Conservation (phyloP, 2,113 vertebrate species). For the Vulpes vulpes region DNA sequence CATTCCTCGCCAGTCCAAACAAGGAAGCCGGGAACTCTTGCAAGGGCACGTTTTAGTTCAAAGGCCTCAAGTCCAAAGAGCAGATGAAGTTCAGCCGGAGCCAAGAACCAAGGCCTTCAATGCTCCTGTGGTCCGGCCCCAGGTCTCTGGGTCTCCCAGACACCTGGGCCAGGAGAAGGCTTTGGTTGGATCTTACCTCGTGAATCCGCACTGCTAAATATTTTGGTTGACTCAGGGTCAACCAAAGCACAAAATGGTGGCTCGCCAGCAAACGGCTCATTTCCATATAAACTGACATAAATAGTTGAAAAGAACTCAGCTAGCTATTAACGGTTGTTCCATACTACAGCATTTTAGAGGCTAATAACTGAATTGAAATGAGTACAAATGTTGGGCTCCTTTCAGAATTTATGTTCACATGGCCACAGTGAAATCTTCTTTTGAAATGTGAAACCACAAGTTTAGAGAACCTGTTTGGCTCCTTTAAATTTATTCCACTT, state of each 20-base stretch:
- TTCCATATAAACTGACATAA: neutral
- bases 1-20: slow-evolving; percentile 82
- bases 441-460: slow-evolving; percentile 18
- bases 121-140: rapidly evolving
- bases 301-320: neutral
- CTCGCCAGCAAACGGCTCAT: neutral
- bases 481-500: neutral
- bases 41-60: slow-evolving; percentile 77
- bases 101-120: neutral
- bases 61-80: slow-evolving; percentile 78
- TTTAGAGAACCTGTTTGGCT: neutral
- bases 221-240: neutral
- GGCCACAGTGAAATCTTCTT: neutral
- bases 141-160: neutral
- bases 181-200: neutral
- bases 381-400: neutral
- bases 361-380: neutral
- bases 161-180: neutral
- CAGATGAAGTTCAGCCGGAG: slow-evolving; percentile 70
- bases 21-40: slow-evolving; percentile 87
- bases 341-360: neutral
- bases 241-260: neutral
- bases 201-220: neutral
- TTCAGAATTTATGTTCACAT: neutral
- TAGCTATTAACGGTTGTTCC: neutral